Base-by-base conservation (phyloP, 2,888 invertebrate species). In the Ichneumoninae sp. region DNA sequence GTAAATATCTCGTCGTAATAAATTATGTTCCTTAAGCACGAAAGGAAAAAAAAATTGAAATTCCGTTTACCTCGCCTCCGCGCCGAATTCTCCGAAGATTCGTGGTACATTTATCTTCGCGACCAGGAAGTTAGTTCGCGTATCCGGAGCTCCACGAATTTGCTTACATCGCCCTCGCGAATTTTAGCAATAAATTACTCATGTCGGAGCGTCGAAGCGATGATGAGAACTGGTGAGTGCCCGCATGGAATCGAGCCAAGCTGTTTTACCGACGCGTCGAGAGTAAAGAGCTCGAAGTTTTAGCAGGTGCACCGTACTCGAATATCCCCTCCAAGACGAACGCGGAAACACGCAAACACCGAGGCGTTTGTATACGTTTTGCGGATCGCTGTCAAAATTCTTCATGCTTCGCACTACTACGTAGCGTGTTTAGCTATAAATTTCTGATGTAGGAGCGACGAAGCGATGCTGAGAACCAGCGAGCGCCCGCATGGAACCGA, bases 281-380 rank as follows among this genome's bases (percentile, higher is more conserved):
- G 19, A 8, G 66, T 8, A 26, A 3, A 26, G 6, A 26, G 30
- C 47, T 47, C 19, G 30, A 0, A 44, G 7, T 40, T 10, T 33
- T 1, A 50, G 74, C 74, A 65, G 74, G 74, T 75, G 74, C 50
- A 65, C 50, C 19, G 65, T 16, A 33, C 13, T 13, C 5, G 22
- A 22, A 16, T 26, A 13, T n/a, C 30, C 63, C 30, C 33, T 8
- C 33, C 33, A 26, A 26, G 16, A 30, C 13, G 30, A 16, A 63
- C 16, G 5, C 13, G n/a, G 30, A 26, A 75, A 47, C 54, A 70
- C 68, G 44, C 79, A n/a, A 65, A 8, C 8, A 13, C 16, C 26
- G 30, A 19, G 16, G 16, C 70, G 78, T 85, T 85, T 85, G 85
- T 85, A 82, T 85, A 85, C 81, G 66, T 74, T 84, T 76, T 75